Base-by-base conservation (phyloP, 1,140 invertebrate genomes). In the Rhopalosiphum maidis region DNA sequence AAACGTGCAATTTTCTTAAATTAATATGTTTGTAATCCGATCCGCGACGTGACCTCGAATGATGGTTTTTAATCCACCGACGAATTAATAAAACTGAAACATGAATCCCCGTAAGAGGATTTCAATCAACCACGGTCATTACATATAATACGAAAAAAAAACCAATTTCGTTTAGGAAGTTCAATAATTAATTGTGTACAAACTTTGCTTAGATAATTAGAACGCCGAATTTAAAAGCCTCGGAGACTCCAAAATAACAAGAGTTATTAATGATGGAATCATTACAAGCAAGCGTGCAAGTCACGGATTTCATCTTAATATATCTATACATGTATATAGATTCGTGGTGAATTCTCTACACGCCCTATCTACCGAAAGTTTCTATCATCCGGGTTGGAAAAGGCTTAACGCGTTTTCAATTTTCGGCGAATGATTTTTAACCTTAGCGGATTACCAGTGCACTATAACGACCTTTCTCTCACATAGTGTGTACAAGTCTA, bases 251-350 rank as follows among this genome's bases (percentile, higher is more conserved):
- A 0, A 77, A 68, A 60, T 90, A 90, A n/a, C 22, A 43, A 91
- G n/a, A 91, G 77, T 91, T 91, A 91, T 91, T 91, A 91, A 83
- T 83, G 90, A 91, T 48, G 68, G 25, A 83, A 91, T 91, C 90
- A 83, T 83, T 91, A 83, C n/a, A 7, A 82, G 43, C 35, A 48
- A 91, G 60, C 48, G 90, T 83, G 68, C 90, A 25, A 82, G 41
- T 35, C 22, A 77, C 41, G 43, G 68, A 91, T 91, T 91, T 54
- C 30, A 41, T 90, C 54, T 90, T 37, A 60, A 90, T 51, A 55
- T 90, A 41, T 55, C 35, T 43, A 55, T 55, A 15, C 60, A n/a
- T 35, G 60, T 90, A 41, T 15, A 90, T 48, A 48, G 41, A 87
- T 87, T 86, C 1, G 30, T 18, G 23, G 41, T n/a, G 41, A 86